Conservation (phyloP, 2,113 vertebrate genomes). For the Myodes glareolus region DNA sequence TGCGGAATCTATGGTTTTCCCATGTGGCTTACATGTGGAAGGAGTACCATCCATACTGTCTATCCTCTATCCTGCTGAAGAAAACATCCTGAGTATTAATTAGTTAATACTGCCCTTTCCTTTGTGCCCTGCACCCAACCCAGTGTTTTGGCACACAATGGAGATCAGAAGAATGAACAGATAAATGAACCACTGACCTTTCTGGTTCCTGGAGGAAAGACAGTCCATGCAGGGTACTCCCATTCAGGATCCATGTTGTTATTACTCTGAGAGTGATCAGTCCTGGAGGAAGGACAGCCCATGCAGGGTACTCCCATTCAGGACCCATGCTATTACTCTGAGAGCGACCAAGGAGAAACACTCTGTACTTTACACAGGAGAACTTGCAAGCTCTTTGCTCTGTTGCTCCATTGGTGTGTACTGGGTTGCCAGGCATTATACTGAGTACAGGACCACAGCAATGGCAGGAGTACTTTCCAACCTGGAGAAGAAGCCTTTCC, state of each 20-base stretch:
- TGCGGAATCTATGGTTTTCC: neutral
- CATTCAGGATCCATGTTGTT: neutral
- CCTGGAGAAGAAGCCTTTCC: conserved; percentile 5
- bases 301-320: neutral
- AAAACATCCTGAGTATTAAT: neutral
- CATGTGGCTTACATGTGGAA: neutral
- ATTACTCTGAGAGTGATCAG: neutral
- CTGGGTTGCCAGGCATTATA: conserved; percentile 20
- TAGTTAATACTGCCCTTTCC: neutral
- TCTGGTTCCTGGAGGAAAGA: neutral
- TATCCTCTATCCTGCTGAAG: neutral
- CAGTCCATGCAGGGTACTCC: neutral
- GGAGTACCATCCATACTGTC: neutral
- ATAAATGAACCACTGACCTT: neutral
- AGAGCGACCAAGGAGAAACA: neutral
- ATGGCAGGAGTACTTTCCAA: conserved; percentile 34
- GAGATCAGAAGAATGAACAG: conserved; percentile 13
- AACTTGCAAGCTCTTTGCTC: neutral
- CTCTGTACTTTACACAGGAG: neutral
- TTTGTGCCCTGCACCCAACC: neutral
- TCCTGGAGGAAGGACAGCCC: no score
- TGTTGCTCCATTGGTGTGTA: neutral
- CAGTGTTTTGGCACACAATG: neutral
- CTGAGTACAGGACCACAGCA: conserved; percentile 10
- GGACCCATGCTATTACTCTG: neutral